These are phyloP conservation scores for Monopterus albus DNA, from an alignment of 2,113 vertebrate genomes.

Conservation along the genomic window DNA sequence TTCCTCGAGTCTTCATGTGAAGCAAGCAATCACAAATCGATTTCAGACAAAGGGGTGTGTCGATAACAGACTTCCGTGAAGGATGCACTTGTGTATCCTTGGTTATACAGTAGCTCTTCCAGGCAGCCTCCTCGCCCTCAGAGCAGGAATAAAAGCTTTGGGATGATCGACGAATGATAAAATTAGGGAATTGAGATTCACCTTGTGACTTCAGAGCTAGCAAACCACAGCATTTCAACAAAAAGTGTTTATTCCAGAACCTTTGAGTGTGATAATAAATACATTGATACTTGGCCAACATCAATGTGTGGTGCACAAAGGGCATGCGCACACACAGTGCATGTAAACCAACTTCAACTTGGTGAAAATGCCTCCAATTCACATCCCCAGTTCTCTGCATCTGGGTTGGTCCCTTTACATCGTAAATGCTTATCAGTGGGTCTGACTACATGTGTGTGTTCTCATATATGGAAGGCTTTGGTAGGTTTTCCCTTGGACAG, in stretches of 20 bases:
- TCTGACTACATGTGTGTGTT: constrained; percentile 50
- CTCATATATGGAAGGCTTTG: constrained; percentile 73
- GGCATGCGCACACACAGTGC: constrained; percentile 25
- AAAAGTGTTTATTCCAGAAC: constrained; percentile 81
- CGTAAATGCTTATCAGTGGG: constrained; percentile 71
- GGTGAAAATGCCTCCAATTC: constrained; percentile 50
- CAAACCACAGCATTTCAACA: constrained; percentile 56
- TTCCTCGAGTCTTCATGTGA: too few relatives aligned
- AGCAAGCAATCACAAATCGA: too few relatives aligned
- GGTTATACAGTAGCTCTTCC: too few relatives aligned
- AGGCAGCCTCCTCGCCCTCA: too few relatives aligned
- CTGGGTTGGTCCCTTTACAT: constrained; percentile 69
- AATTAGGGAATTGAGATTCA: too few relatives aligned
- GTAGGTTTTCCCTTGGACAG: constrained; percentile 73
- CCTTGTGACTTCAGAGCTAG: too few relatives aligned
- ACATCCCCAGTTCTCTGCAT: constrained; percentile 36
- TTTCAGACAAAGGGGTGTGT: too few relatives aligned
- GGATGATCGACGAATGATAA: too few relatives aligned
- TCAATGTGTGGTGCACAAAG: constrained; percentile 41
- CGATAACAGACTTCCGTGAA: too few relatives aligned
- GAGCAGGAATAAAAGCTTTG: too few relatives aligned
- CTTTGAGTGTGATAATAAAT: constrained; percentile 91
- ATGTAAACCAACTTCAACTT: constrained; percentile 42
- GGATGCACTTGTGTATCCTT: too few relatives aligned
- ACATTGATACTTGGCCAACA: constrained; percentile 69